Base-by-base conservation (phyloP, 2,797 vertebrate genomes). In the Cyclura pinguis region DNA sequence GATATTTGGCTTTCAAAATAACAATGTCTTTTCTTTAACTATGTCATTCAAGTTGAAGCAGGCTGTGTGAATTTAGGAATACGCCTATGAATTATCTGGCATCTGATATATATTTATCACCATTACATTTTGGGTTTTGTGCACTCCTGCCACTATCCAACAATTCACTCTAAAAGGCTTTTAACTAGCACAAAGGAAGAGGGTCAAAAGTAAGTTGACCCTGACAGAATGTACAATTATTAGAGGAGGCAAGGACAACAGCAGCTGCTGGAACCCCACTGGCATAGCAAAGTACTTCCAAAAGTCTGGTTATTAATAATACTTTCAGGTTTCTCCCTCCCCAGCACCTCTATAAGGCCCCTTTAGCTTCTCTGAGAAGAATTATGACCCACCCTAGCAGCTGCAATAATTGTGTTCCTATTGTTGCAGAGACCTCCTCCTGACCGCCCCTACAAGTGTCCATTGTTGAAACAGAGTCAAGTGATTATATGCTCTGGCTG, bases 191-290 rank as follows among this genome's bases (percentile, higher is more conserved):
- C 97, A 96, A 98, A 98, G 94, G 96, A 89, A 80, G 64, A 35
- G 94, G 98, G 98, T 98, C 97, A 98, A 96, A 98, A 98, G 98
- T 98, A 96, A 97, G 95, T 93, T 97, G 97, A 98, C 97, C 98
- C 94, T 93, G 95, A 95, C 97, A 98, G 97, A 98, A 97, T 94
- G 97, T 96, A 97, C 97, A 97, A 97, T 98, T 97, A 97, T 97
- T 96, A 96, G 97, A 83, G 91, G 94, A 94, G 94, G 93, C 95
- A 93, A 90, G 95, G 91, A 96, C 96, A 95, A 95, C 94, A 95
- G 97, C 98, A 98, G 98, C 98, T 98, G 98, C 96, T 90, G 97
- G 96, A 97, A 96, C 97, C 98, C 98, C 96, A 97, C 96, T 59
- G 97, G 94, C 85, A 24, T 82, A 86, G 93, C 87, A 50, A 93